A percentile compares a stretch with the other conserved stretches of the same genome.
Conservation (phyloP, 2,888 invertebrate genomes). For the Orthonychiurus folsomi region DNA sequence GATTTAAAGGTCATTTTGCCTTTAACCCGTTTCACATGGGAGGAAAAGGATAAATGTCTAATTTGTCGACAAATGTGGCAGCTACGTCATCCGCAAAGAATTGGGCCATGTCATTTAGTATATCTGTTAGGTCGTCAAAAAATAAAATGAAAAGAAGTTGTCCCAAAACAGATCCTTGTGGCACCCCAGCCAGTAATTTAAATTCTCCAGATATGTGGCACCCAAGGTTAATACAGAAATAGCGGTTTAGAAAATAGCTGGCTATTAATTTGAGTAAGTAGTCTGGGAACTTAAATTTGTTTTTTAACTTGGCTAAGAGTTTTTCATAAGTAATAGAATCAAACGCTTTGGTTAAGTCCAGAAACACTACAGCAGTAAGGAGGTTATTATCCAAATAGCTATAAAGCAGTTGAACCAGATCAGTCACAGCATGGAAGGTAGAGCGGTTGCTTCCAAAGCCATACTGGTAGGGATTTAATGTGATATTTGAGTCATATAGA, state of each 20-base stretch:
- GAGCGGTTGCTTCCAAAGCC: neutral
- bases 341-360: neutral
- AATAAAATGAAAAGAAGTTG: neutral
- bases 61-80: neutral
- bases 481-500: neutral
- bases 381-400: neutral
- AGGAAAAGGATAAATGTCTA: no score
- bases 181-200: neutral
- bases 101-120: neutral
- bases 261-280: neutral
- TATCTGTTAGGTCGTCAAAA: neutral
- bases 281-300: neutral
- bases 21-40: no score
- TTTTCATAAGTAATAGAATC: neutral
- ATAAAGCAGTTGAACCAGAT: neutral
- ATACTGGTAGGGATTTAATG: neutral
- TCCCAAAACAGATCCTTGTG: neutral
- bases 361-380: neutral
- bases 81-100: neutral
- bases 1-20: no score
- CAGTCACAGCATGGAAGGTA: neutral
- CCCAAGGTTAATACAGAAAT: neutral
- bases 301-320: neutral
- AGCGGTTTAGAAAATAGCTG: neutral
- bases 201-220: neutral